Percentiles rank a stretch among this genome's conserved stretches.
Conservation (phyloP, 2,113 vertebrate genomes). For the Meles meles region DNA sequence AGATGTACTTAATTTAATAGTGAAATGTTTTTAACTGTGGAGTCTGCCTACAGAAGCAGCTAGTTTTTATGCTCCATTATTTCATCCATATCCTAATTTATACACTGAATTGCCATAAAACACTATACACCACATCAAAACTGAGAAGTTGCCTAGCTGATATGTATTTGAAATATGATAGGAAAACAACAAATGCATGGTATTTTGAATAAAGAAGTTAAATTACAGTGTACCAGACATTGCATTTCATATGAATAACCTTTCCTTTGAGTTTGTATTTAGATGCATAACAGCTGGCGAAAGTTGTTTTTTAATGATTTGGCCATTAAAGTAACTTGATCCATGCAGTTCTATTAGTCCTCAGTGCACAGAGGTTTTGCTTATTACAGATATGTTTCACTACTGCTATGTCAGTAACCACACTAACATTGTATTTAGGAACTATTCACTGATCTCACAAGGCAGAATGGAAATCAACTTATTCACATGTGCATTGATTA, state of each 20-base stretch:
- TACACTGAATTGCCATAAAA: slow-evolving; percentile 8
- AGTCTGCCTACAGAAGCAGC: neutral
- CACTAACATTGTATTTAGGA: neutral
- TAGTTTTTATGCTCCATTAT: neutral
- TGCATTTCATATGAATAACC: neutral
- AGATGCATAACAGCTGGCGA: slow-evolving; percentile 13
- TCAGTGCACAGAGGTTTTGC: neutral
- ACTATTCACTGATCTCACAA: neutral
- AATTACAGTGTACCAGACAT: neutral
- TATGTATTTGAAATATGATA: slow-evolving; percentile 2
- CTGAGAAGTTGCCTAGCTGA: neutral
- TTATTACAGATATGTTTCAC: neutral
- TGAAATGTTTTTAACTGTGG: neutral
- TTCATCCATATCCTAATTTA: neutral
- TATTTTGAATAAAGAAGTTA: slow-evolving; percentile 25
- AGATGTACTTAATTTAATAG: slow-evolving; percentile 3
- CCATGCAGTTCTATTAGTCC: neutral
- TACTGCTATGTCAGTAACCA: neutral
- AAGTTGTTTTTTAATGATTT: slow-evolving; percentile 25
- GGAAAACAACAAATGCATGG: neutral
- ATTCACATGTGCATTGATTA: neutral
- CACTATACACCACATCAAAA: neutral
- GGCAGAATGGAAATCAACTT: neutral
- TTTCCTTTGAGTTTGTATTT: slow-evolving; percentile 19
- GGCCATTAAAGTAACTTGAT: slow-evolving; percentile 1